phyloP scores from a whole-genome alignment of 2,113 vertebrate genomes.

The Chinchilla lanigera region DNA sequence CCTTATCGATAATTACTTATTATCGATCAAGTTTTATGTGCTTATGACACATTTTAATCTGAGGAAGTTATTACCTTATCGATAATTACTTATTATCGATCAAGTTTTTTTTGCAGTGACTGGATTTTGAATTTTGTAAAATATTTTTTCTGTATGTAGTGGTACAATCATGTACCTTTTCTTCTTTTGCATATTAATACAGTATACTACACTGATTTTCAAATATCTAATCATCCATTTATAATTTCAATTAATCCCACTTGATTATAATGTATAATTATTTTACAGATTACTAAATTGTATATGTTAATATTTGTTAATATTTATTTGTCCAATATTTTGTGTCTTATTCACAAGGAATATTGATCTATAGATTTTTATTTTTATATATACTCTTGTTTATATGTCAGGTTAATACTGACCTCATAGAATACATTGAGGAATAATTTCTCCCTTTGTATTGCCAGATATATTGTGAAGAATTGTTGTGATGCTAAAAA shows the following conservation, averaged over 20 bases:
- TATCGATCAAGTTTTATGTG: not conserved
- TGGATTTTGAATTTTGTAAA: not conserved
- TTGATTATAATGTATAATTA: not conserved
- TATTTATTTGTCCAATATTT: not conserved
- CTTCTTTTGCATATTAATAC: not conserved
- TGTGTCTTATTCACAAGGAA: not conserved
- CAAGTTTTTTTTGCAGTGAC: not conserved
- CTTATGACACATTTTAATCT: not conserved
- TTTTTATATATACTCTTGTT: not conserved
- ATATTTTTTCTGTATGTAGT: not conserved
- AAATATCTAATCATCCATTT: not conserved
- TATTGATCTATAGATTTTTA: not conserved
- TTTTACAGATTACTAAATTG: not conserved
- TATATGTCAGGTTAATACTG: not conserved
- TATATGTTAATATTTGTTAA: not conserved
- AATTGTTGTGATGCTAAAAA: not conserved
- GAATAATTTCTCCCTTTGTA: not conserved
- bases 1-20: not conserved
- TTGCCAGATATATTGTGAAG: not conserved
- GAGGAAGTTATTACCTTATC: not conserved
- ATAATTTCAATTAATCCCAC: not conserved
- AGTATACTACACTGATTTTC: not conserved
- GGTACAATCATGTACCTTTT: not conserved
- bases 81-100: no score
- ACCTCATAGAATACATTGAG: not conserved